These are phyloP conservation scores for Psix sp. DNA, from an alignment of 1,140 invertebrate species.

Conservation along the genomic window DNA sequence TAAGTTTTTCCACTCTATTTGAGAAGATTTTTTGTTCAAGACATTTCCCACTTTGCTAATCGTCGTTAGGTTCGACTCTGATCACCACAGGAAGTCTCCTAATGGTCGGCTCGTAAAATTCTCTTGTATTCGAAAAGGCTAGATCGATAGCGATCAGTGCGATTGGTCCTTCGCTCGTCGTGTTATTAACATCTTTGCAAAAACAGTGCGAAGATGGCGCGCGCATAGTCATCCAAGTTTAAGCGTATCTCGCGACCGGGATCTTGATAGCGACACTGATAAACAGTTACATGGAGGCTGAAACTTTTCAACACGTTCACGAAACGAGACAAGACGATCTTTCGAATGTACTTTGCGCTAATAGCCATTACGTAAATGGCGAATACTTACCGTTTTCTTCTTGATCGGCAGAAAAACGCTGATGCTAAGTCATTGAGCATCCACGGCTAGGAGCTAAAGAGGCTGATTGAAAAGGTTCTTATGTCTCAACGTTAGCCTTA, in stretches of 20 bases:
- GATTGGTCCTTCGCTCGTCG: conserved; percentile 59
- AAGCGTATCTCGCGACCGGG: conserved; percentile 39
- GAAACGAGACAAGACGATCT: conserved; percentile 26
- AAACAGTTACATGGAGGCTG: conserved; percentile 46
- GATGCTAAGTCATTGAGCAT: too few relatives aligned
- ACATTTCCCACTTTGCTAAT: conserved; percentile 56
- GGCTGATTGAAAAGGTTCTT: conserved; percentile 5
- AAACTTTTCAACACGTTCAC: conserved; percentile 48
- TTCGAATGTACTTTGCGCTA: conserved; percentile 39
- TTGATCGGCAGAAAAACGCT: neutral
- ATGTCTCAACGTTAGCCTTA: too few relatives aligned
- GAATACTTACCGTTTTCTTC: conserved; percentile 25
- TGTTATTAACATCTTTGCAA: conserved; percentile 61
- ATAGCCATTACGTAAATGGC: conserved; percentile 49
- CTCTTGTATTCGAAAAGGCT: conserved; percentile 43
- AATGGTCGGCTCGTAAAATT: conserved; percentile 60
- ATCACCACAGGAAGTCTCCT: conserved; percentile 46
- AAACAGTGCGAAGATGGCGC: conserved; percentile 30
- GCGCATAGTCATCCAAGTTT: conserved; percentile 44
- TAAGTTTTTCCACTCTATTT: neutral
- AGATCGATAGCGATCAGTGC: conserved; percentile 64
- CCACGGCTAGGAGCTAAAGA: too few relatives aligned
- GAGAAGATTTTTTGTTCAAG: conserved; percentile 28
- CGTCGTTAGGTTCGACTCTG: conserved; percentile 30
- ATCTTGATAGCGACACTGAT: conserved; percentile 62